These are phyloP conservation scores for Corythornis cristatus DNA, from an alignment of 2,113 vertebrate species.

Conservation along the genomic window DNA sequence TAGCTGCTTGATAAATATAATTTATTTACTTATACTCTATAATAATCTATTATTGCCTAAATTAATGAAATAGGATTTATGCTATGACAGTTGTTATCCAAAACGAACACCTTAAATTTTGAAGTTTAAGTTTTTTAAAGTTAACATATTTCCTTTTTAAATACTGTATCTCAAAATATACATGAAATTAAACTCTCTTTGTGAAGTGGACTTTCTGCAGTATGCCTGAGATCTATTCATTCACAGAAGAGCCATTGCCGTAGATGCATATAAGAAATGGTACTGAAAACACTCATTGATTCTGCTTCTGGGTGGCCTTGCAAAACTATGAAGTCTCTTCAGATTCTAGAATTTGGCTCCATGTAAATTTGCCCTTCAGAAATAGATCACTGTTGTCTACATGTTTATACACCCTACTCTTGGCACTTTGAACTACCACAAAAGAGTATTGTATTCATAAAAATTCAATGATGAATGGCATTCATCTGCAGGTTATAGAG, in stretches of 20 bases:
- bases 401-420: neutral
- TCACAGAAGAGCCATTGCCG: neutral
- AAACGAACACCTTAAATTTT: neutral
- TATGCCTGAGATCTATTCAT: neutral
- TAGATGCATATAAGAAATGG: slow-evolving; percentile 22
- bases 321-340: neutral
- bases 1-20: neutral
- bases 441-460: neutral
- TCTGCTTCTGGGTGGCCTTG: slow-evolving; percentile 43
- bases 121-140: slow-evolving; percentile 6
- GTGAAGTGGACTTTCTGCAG: neutral
- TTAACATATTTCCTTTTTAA: neutral
- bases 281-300: slow-evolving; percentile 13
- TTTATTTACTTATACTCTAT: slow-evolving; percentile 14
- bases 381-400: neutral
- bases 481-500: neutral
- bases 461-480: neutral
- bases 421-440: neutral
- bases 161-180: neutral
- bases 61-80: slow-evolving; percentile 3
- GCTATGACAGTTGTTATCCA: neutral
- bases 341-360: neutral
- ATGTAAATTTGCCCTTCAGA: neutral
- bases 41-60: slow-evolving; percentile 21
- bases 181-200: neutral